phyloP scores from a whole-genome alignment of 2,113 vertebrate genomes.

The Smithornis capensis region DNA sequence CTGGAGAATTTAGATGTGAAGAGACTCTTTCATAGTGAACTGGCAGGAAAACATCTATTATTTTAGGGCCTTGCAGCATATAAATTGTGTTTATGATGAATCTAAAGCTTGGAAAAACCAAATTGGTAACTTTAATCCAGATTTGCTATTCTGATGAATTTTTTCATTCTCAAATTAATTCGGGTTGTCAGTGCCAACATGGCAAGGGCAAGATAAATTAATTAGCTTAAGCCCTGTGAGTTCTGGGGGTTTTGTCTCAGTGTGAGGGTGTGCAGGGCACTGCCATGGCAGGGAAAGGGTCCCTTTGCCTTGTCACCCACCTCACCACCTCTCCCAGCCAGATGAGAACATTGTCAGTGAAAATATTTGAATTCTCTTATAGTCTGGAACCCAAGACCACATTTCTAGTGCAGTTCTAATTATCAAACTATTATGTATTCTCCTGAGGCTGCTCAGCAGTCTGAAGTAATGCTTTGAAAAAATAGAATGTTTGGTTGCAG shows the following conservation, averaged over 20 bases:
- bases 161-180: slow-evolving; percentile 7
- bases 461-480: neutral
- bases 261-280: neutral
- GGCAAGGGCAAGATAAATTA: slow-evolving; percentile 2
- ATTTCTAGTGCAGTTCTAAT: neutral
- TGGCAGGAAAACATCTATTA: neutral
- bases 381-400: neutral
- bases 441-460: neutral
- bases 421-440: neutral
- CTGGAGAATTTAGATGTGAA: slow-evolving; percentile 1
- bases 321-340: neutral
- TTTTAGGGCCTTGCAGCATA: neutral
- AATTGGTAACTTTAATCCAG: neutral
- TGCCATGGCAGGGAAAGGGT: neutral
- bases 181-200: neutral
- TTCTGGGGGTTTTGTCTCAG: neutral
- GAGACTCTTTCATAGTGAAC: neutral
- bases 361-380: neutral
- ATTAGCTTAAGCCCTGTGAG: neutral
- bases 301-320: neutral
- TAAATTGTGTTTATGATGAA: neutral
- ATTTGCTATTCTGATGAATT: neutral
- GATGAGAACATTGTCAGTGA: neutral
- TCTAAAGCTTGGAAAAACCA: neutral
- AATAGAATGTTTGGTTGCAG: neutral